Conservation (phyloP, 2,797 vertebrate genomes). For the Anisognathus igniventris region DNA sequence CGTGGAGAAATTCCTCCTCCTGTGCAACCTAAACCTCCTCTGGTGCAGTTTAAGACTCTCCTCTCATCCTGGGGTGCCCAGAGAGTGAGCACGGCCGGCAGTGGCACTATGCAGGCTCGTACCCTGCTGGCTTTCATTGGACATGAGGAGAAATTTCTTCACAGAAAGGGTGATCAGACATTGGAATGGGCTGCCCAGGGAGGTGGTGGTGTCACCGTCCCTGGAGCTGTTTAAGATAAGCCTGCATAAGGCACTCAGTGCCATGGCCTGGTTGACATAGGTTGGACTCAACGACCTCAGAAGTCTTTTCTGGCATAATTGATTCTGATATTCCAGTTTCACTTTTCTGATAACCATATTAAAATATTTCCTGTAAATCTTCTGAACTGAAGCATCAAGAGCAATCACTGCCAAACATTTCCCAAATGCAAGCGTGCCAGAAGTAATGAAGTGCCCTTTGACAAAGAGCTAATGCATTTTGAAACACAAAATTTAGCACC, state of each 20-base stretch:
- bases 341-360: accelerated
- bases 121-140: neutral
- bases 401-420: neutral
- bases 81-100: accelerated
- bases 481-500: conserved; percentile 11
- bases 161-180: accelerated
- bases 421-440: accelerated
- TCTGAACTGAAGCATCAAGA: neutral
- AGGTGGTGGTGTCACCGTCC: accelerated
- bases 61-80: neutral
- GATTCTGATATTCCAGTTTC: neutral
- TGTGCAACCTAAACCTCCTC: neutral
- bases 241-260: accelerated
- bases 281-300: neutral
- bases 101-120: accelerated
- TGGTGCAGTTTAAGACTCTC: neutral
- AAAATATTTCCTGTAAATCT: neutral
- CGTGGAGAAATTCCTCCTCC: neutral
- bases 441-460: neutral
- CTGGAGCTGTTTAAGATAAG: neutral
- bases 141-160: neutral
- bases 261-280: neutral
- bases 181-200: neutral
- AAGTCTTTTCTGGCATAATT: neutral
- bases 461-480: neutral